phyloP scores from a whole-genome alignment of 1,140 invertebrate genomes.

The Hylaeus anthracinus region DNA sequence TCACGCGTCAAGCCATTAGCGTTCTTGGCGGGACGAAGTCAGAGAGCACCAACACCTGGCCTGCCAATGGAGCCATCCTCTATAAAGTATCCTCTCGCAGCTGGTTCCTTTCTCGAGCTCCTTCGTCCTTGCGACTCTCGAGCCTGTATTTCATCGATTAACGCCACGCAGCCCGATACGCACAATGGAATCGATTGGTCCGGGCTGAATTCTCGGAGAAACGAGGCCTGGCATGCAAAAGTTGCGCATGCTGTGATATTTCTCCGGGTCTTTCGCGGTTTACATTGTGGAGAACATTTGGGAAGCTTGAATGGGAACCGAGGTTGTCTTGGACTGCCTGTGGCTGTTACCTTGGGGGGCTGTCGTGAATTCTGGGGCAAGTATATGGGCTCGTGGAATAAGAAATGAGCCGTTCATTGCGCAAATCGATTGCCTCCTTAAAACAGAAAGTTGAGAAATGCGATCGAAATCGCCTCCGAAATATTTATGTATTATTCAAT shows the following conservation, averaged over 20 bases:
- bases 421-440: no score
- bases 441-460: no score
- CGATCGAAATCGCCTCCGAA: no score
- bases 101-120: background rate
- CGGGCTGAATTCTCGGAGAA: background rate
- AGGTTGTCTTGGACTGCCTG: no score
- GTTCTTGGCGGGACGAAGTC: constrained; percentile 36
- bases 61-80: background rate
- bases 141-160: constrained; percentile 3
- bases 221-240: background rate
- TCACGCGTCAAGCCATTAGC: constrained; percentile 60
- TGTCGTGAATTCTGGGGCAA: no score
- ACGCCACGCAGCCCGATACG: background rate
- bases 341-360: no score
- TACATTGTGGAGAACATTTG: background rate
- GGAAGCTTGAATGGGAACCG: no score
- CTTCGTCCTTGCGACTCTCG: background rate
- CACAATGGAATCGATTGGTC: background rate
- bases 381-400: no score
- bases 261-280: background rate
- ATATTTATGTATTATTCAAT: no score
- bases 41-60: constrained; percentile 21
- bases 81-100: no score
- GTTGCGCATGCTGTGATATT: background rate
- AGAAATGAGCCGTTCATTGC: no score